These are phyloP conservation scores for Diprion similis DNA, from an alignment of 1,140 invertebrate genomes.

Conservation along the genomic window DNA sequence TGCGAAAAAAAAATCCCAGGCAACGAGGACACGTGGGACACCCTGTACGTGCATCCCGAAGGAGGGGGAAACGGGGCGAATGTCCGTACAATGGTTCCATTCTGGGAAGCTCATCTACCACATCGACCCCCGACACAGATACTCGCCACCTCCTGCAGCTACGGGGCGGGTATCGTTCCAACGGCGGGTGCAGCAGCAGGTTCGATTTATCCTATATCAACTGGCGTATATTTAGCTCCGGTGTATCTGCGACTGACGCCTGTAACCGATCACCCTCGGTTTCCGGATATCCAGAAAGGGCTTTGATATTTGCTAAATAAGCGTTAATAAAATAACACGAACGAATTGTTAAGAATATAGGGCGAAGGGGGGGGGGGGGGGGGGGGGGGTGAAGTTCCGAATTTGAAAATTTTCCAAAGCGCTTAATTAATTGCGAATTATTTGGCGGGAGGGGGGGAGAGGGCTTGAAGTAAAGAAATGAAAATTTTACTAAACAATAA, in stretches of 20 bases:
- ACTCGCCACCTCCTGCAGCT: neutral
- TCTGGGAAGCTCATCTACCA: neutral
- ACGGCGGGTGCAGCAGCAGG: neutral
- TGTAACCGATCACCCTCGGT: constrained; percentile 40
- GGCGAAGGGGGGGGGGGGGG: no score
- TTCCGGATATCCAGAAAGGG: constrained; percentile 14
- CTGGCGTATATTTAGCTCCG: constrained; percentile 34
- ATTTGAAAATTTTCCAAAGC: no score
- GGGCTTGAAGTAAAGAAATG: no score
- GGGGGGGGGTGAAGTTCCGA: no score
- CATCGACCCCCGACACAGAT: neutral
- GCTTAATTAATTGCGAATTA: no score
- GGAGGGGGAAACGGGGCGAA: neutral
- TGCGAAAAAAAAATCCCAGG: no score
- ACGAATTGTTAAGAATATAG: no score
- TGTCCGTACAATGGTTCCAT: neutral
- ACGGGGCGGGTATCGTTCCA: neutral
- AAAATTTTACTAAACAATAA: no score
- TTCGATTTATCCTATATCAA: constrained; percentile 9
- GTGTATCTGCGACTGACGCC: constrained; percentile 38
- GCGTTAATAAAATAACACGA: constrained; percentile 18
- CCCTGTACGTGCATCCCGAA: neutral
- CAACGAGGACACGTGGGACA: neutral
- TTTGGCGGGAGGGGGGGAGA: no score
- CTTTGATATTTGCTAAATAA: no score